These are phyloP conservation scores for Orthosia gracilis DNA, from an alignment of 2,888 invertebrate species.

Conservation along the genomic window DNA sequence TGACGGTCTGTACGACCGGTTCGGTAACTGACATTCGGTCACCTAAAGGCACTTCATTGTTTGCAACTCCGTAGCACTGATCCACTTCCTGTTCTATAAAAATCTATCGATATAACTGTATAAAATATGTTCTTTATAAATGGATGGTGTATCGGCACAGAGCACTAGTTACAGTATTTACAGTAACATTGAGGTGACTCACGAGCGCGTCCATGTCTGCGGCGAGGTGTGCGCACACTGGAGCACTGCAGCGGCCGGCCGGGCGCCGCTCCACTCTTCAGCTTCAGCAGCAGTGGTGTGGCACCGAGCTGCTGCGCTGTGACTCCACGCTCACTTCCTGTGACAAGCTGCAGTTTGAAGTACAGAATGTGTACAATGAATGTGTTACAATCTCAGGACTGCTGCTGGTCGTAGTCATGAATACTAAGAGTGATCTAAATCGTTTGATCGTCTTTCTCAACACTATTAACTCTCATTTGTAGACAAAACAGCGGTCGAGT, in stretches of 20 bases:
- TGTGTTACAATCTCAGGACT: constrained; percentile 1
- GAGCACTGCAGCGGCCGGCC: constrained; percentile 35
- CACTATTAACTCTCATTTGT: constrained; percentile 32
- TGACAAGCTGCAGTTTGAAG: constrained; percentile 2
- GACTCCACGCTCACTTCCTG: constrained; percentile 50
- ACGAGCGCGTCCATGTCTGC: constrained; percentile 65
- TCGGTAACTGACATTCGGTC: neutral
- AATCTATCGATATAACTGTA: neutral
- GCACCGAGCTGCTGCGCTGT: constrained; percentile 31
- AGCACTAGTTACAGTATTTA: constrained; percentile 15
- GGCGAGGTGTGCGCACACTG: constrained; percentile 57
- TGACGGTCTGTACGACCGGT: neutral
- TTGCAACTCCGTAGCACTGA: neutral
- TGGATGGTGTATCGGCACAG: neutral
- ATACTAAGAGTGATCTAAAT: constrained; percentile 33
- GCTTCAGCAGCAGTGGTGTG: constrained; percentile 34
- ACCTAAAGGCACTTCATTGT: constrained; percentile 1
- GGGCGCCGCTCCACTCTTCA: constrained; percentile 21
- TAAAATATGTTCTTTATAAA: neutral
- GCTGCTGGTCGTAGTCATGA: constrained; percentile 1
- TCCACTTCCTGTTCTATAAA: constrained; percentile 11
- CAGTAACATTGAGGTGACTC: constrained; percentile 43
- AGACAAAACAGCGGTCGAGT: constrained; percentile 6
- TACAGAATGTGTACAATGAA: neutral
- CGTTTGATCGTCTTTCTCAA: constrained; percentile 19